A percentile compares a stretch with the other conserved stretches of the same genome.
These are phyloP conservation scores for Argopecten irradians DNA, from an alignment of 1,140 invertebrate species.

Conservation along the genomic window DNA sequence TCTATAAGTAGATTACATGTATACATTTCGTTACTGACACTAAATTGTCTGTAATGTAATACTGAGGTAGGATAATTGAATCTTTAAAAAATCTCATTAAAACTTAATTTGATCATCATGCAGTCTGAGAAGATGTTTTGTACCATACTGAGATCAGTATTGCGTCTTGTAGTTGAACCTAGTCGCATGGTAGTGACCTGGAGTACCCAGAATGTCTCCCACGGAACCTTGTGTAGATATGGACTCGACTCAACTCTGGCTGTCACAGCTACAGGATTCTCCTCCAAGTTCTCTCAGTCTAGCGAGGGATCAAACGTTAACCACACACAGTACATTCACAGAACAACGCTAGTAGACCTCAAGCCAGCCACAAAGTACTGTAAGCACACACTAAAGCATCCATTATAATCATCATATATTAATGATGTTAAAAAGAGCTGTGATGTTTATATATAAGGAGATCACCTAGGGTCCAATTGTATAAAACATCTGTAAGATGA, in stretches of 20 bases:
- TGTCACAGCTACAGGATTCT: constrained; percentile 79
- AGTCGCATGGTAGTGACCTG: constrained; percentile 91
- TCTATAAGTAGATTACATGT: no score
- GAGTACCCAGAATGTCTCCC: constrained; percentile 86
- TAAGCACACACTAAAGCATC: constrained; percentile 71
- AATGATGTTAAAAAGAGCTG: no score
- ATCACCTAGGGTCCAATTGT: no score
- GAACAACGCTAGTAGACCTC: constrained; percentile 81
- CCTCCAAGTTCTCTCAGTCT: constrained; percentile 85
- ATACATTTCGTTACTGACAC: no score
- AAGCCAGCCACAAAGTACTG: constrained; percentile 82
- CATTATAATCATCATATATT: not conserved
- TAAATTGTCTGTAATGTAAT: no score
- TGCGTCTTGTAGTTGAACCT: constrained; percentile 78
- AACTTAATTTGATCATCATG: no score
- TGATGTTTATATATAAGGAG: no score
- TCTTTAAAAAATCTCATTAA: no score
- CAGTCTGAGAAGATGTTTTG: no score
- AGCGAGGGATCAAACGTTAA: constrained; percentile 82
- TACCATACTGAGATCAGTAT: no score
- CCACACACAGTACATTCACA: constrained; percentile 88
- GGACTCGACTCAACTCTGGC: constrained; percentile 79
- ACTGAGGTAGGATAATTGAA: no score
- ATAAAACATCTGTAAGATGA: no score
- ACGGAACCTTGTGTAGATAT: constrained; percentile 86